Evolutionary conservation across 2,888 invertebrate genomes (phyloP), one percentile per base, ranked within the genome.

Genomic region (Hydraecia micacea): DNA sequence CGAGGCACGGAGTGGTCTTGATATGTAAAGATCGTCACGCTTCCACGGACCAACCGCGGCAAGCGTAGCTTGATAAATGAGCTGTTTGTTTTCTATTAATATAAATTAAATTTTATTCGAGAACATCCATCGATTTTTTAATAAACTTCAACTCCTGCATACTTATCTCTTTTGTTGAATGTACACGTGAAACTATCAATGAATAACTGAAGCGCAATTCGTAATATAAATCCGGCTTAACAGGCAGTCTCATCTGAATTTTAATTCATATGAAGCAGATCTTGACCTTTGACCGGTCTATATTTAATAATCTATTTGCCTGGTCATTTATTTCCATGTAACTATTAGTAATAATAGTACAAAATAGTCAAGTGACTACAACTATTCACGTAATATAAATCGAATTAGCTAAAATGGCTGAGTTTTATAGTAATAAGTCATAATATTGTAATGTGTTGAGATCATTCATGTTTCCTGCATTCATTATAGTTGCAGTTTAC

Each of bases 401-500:
- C 0, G 0, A 5, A 42, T 42, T 67, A 36, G 36, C 46, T 58
- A 32, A 63, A 42, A 46, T 11, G 15, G 32, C n/a, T 4, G 0
- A 70, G 28, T 39, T 62, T 72, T n/a, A 63, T 13, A 67, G 72
- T 77, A 52, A 73, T 86, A 28, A 86, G 72, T 86, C 83, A 77
- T 70, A 67, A 15, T 18, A 76, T 67, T 60, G 21, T 76, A 36
- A 60, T 71, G 13, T 52, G 79, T 65, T 79, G 49, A 70, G 49
- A 85, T 81, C 67, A 79, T 87, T 83, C 13, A 73, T 73, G 62
- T 77, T 86, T 85, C 87, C 79, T 79, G 73, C 13, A 67, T n/a
- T 42, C 9, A 15, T 46, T n/a, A 73, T 0, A 80, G 9, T 32
- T 72, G 18, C 25, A 77, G 42, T 62, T 66, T 25, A 68, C 32